These are phyloP conservation scores for Balaenoptera acutorostrata DNA, from an alignment of 2,113 vertebrate species.

Conservation along the genomic window DNA sequence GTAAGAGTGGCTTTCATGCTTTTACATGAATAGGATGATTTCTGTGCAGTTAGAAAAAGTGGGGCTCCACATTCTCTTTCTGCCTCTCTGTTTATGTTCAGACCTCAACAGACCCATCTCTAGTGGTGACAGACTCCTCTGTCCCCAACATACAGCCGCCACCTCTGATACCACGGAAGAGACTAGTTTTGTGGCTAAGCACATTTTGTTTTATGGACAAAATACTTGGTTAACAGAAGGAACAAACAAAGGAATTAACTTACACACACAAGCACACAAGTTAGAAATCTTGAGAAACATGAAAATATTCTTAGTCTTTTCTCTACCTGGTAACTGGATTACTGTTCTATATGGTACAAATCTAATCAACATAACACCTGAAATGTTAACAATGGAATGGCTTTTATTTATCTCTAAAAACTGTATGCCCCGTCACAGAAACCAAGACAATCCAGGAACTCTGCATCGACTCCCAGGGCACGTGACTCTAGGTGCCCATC, in stretches of 20 bases:
- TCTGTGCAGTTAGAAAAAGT: not conserved
- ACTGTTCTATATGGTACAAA: not conserved
- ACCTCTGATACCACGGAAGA: not conserved
- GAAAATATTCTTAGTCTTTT: not conserved
- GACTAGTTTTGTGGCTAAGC: not conserved
- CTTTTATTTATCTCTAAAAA: not conserved
- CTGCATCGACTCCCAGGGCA: too few species aligned
- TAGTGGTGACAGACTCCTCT: accelerated
- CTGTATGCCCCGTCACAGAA: accelerated
- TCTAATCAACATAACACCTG: not conserved
- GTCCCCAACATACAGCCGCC: accelerated
- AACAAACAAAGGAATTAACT: not conserved
- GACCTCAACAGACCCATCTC: not conserved
- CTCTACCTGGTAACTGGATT: not conserved
- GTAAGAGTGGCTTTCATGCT: not conserved
- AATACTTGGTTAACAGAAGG: not conserved
- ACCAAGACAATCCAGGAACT: not conserved
- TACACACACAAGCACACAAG: not conserved
- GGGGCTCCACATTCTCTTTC: accelerated
- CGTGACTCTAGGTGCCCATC: accelerated
- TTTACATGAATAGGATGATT: not conserved
- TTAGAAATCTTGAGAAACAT: not conserved
- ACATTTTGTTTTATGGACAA: not conserved
- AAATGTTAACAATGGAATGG: not conserved
- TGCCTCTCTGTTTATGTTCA: not conserved